These are phyloP conservation scores for Drosophila lacertosa DNA, from an alignment of 1,140 invertebrate species.

Conservation along the genomic window DNA sequence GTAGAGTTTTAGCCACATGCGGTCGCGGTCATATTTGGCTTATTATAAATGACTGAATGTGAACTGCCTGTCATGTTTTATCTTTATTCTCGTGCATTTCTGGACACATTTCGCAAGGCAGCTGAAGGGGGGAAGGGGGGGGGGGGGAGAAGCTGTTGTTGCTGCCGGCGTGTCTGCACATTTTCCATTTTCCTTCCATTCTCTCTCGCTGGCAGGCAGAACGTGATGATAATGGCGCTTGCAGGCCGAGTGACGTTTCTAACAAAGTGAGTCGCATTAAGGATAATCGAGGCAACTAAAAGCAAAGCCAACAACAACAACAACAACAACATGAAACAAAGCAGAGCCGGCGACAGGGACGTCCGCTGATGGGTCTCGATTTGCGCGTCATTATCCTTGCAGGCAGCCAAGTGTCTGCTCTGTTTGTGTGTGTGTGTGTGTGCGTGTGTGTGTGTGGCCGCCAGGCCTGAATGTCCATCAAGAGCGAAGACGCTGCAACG, in stretches of 20 bases:
- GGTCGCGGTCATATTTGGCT: constrained; percentile 70
- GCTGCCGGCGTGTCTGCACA: constrained; percentile 70
- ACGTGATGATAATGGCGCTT: constrained; percentile 78
- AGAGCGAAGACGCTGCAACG: constrained; percentile 62
- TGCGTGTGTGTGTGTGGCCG: constrained; percentile 37
- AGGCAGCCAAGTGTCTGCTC: constrained; percentile 20
- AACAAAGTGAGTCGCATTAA: constrained; percentile 83
- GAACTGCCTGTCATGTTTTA: constrained; percentile 81
- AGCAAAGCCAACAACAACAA: constrained; percentile 53
- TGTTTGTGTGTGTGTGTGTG: background rate
- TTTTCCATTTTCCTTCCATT: constrained; percentile 58
- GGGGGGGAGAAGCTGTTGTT: background rate
- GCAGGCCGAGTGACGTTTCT: constrained; percentile 80
- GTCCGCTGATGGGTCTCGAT: constrained; percentile 55
- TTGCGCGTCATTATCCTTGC: constrained; percentile 78
- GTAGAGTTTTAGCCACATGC: constrained; percentile 46
- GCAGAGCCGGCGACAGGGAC: constrained; percentile 49
- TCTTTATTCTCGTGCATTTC: constrained; percentile 80
- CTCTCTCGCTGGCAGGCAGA: constrained; percentile 26
- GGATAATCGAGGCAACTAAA: constrained; percentile 81
- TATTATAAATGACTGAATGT: constrained; percentile 80
- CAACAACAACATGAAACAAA: constrained; percentile 72
- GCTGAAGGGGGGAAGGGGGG: background rate
- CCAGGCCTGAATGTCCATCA: constrained; percentile 73
- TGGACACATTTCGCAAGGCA: constrained; percentile 32